These are phyloP conservation scores for Campoplex capitator DNA, from an alignment of 2,888 invertebrate genomes.

Conservation along the genomic window DNA sequence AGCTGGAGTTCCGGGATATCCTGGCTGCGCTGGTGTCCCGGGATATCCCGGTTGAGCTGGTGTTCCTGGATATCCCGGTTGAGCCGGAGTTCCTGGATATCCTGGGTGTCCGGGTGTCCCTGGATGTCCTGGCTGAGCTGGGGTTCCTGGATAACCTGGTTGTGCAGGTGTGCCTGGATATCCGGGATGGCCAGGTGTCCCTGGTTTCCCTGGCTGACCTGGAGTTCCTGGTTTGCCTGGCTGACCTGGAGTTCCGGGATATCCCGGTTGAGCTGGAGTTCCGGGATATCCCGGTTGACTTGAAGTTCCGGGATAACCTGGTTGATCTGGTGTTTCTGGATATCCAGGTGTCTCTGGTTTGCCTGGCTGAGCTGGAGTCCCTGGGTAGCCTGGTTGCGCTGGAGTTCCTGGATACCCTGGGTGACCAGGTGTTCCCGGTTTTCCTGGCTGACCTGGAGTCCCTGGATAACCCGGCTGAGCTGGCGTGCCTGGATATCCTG, in stretches of 20 bases:
- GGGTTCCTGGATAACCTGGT: too few species aligned
- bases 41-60: too few species aligned
- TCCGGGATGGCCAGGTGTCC: conserved; percentile 72
- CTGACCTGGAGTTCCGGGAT: conserved; percentile 78
- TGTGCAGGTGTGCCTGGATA: too few species aligned
- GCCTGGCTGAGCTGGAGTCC: conserved; percentile 28
- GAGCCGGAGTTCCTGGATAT: too few species aligned
- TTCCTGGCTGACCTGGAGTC: conserved; percentile 71
- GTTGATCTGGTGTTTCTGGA: conserved; percentile 46
- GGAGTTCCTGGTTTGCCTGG: conserved; percentile 71
- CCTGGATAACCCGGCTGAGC: conserved; percentile 51
- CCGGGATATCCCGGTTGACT: conserved; percentile 74
- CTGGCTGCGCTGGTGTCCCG: too few species aligned
- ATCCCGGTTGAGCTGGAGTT: conserved; percentile 56
- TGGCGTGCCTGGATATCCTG: conserved; percentile 50
- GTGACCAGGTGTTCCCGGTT: too few species aligned
- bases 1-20: conserved; percentile 66
- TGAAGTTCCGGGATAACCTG: conserved; percentile 64
- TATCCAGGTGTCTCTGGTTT: conserved; percentile 62
- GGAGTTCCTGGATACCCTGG: conserved; percentile 62
- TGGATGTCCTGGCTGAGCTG: too few species aligned
- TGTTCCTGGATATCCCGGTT: too few species aligned
- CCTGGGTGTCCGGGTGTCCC: too few species aligned
- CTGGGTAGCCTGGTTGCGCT: conserved; percentile 42
- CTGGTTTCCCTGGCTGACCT: conserved; percentile 61